Evolutionary conservation across 2,888 invertebrate species (phyloP), one percentile per base, ranked within the genome.

Genomic region (Drosophila incognita): DNA sequence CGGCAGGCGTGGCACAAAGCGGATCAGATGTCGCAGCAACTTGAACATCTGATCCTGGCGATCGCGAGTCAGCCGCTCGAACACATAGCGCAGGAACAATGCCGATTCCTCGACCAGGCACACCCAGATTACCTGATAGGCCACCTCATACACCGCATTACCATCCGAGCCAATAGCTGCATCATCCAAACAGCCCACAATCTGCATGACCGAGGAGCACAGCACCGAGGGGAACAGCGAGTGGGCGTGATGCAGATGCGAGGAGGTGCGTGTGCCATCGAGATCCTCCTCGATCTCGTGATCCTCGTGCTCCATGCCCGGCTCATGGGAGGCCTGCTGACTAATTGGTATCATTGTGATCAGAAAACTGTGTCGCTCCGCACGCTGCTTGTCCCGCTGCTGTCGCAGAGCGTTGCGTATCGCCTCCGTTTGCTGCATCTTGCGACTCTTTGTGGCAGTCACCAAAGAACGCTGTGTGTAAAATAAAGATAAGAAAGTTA

Each of bases 381-480:
- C 96, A 10, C 98, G 94, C 92, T 98, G 97, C 90, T 99, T 98
- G 91, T 99, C 99, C 90, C 99, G 99, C 83, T 99, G 98, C 48
- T 98, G 98, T 91, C 98, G 97, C 24, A 99, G 94, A 1, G 99
- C 99, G 93, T 96, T 96, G 89, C 98, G 97, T 67, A 99, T 98
- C 70, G 99, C 96, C 93, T 99, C 99, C 27, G 99, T 99, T 93
- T 99, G 99, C 92, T 99, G 99, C 92, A 99, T 99, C 92, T 99
- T 98, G 27, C 99, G 95, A 0, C 99, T 99, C 93, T 99, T 99
- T 0, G 99, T 99, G 13, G 99, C 99, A 33, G 99, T 99, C 54
- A 99, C 99, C 87, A 99, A 94, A 8, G 99, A 98, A 76, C 98
- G 95, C 97, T 98, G 93, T 27, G 21, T 36, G 1, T 6, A 36